These are phyloP conservation scores for Mastigias papua DNA, from an alignment of 30 jellyfish, hydroid and myxozoan genomes.

Conservation along the genomic window DNA sequence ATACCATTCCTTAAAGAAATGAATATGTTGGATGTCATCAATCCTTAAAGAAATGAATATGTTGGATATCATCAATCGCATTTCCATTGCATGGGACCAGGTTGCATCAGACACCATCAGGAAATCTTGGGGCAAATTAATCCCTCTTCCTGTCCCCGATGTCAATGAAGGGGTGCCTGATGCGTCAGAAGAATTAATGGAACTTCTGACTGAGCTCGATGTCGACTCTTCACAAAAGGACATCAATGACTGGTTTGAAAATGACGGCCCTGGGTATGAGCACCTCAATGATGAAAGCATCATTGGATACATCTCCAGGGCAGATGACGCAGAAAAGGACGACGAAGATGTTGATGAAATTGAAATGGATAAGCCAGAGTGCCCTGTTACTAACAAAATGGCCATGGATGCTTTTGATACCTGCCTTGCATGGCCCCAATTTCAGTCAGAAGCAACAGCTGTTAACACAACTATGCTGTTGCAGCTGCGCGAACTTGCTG, in stretches of 20 bases:
- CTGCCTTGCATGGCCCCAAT: background rate
- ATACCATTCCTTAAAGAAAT: background rate
- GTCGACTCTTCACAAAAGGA: background rate
- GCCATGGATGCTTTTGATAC: conserved; percentile 6
- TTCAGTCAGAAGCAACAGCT: too few relatives aligned
- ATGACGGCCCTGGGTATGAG: conserved; percentile 20
- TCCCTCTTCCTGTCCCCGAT: background rate
- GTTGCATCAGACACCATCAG: conserved; percentile 2
- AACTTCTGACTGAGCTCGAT: background rate
- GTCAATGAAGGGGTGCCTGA: background rate
- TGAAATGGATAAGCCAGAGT: background rate
- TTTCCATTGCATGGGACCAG: conserved; percentile 3
- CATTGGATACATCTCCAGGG: background rate
- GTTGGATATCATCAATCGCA: background rate
- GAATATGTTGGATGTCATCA: background rate
- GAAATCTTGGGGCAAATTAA: conserved; percentile 13
- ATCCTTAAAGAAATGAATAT: background rate
- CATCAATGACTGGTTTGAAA: conserved; percentile 2
- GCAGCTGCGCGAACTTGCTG: too few relatives aligned
- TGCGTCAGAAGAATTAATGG: conserved; percentile 15
- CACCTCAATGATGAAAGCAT: conserved; percentile 14
- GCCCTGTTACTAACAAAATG: background rate
- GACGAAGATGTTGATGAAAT: conserved; percentile 19
- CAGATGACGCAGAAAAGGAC: background rate
- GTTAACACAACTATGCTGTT: too few relatives aligned